Base-by-base conservation (phyloP, 2,888 invertebrate species). In the Phlogophora meticulosa region DNA sequence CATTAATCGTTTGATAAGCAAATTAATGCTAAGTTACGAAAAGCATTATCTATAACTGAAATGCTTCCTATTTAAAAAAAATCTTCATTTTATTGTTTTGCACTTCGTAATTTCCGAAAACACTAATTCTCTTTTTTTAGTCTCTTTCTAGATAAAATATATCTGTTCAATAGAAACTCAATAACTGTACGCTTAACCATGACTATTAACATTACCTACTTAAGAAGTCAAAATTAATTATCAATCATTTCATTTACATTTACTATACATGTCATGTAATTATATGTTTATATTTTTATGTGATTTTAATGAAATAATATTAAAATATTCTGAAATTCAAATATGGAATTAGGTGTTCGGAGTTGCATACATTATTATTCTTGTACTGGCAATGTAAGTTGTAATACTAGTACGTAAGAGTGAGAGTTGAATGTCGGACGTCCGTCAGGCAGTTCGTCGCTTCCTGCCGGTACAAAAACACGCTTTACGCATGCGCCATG, bases 401-500 rank as follows among this genome's bases (percentile, higher is more conserved):
- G 20, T 76, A 77, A 56, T 46, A 34, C 59, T 42, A 49, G 55
- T 24, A 45, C 45, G 10, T 69, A 78, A 78, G 72, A 76, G 62
- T 77, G 78, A 78, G 79, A 76, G 74, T 81, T 72, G 76, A 62
- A 65, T 77, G 69, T 87, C 85, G 84, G 87, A 87, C 85, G 85
- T 87, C 84, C 86, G 85, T 78, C 74, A 75, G 66, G 71, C 61
- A 70, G 57, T 46, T 28, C 24, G 62, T 55, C 76, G 86, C 82
- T 90, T 91, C 90, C 92, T 88, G 85, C 83, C 82, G 72, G 68
- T 75, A 87, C 79, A 86, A 89, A 87, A 90, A 91, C 87, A 86
- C 72, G 65, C 58, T 77, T 66, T 77, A 83, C 82, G 81, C 78
- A 70, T 64, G 59, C 69, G 57, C 57, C 43, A 56, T 34, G 77